Percentiles rank a stretch among this genome's conserved stretches.
These are phyloP conservation scores for Ceratosolen fusciceps DNA, from an alignment of 1,140 invertebrate genomes.

Conservation along the genomic window DNA sequence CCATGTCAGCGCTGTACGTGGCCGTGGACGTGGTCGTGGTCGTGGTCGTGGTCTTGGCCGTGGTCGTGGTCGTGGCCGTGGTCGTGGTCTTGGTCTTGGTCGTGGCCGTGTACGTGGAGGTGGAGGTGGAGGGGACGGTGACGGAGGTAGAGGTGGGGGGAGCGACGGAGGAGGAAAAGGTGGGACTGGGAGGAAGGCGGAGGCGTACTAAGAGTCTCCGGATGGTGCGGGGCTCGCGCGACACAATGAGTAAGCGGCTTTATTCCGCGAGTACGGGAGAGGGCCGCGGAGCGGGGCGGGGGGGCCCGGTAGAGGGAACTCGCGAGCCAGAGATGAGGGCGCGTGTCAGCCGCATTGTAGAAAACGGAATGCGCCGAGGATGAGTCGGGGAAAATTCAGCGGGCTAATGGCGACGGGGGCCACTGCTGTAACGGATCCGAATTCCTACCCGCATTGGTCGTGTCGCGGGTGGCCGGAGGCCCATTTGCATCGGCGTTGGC, in stretches of 20 bases:
- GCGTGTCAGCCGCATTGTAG: too few relatives aligned
- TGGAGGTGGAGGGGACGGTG: background rate
- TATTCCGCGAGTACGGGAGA: background rate
- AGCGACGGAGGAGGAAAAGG: background rate
- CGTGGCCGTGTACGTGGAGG: background rate
- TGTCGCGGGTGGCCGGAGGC: background rate
- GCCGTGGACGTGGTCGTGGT: too few relatives aligned
- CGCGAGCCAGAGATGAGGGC: background rate
- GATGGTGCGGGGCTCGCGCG: background rate
- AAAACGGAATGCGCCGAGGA: background rate
- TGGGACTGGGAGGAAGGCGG: too few relatives aligned
- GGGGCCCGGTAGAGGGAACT: background rate
- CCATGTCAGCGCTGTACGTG: too few relatives aligned
- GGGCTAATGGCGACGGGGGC: background rate
- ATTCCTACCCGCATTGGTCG: slow-evolving; percentile 38
- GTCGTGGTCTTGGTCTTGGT: too few relatives aligned
- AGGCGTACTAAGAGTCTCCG: background rate
- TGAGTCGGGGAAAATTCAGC: background rate
- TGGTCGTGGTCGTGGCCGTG: too few relatives aligned
- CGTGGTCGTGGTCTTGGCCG: too few relatives aligned
- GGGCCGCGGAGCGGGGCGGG: background rate
- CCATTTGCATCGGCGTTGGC: background rate
- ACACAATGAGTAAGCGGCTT: slow-evolving; percentile 14
- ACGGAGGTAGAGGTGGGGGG: background rate
- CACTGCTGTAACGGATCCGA: background rate